Conservation (phyloP, 2,113 vertebrate species). For the Silurus meridionalis region DNA sequence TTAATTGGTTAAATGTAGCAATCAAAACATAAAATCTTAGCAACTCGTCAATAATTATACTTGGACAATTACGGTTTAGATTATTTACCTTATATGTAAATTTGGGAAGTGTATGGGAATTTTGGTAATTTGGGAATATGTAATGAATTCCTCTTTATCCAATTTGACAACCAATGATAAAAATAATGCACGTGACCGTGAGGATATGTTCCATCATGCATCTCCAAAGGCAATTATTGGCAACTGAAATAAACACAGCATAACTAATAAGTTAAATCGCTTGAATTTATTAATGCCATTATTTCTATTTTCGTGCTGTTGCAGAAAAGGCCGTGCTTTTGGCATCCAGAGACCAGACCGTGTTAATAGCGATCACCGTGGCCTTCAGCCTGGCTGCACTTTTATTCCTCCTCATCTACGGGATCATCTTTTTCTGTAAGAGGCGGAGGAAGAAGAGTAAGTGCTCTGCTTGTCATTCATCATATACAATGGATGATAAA, state of each 20-base stretch:
- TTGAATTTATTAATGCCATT: not conserved
- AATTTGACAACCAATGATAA: not conserved
- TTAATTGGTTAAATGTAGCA: not conserved
- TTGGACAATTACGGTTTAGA: not conserved
- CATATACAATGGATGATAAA: not conserved
- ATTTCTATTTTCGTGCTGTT: conserved; percentile 19
- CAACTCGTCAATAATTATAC: not conserved
- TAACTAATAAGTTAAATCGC: not conserved
- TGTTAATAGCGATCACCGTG: conserved; percentile 68
- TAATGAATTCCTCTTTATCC: not conserved
- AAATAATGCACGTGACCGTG: not conserved
- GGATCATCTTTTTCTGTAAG: conserved; percentile 65
- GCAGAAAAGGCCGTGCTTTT: conserved; percentile 43
- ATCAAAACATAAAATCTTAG: not conserved
- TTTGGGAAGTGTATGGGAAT: too few relatives aligned
- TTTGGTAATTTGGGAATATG: too few relatives aligned
- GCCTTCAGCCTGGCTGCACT: conserved; percentile 64
- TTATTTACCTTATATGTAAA: not conserved
- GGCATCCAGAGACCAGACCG: conserved; percentile 63
- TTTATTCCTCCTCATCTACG: conserved; percentile 67
- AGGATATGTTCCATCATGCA: not conserved
- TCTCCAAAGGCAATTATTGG: not conserved
- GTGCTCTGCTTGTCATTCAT: not conserved
- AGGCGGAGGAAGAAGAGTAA: conserved; percentile 65
- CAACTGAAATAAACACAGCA: not conserved